A percentile compares a stretch with the other conserved stretches of the same genome.
Evolutionary conservation across 2,113 vertebrate genomes (phyloP).

Genomic region (Sylvilagus bachmani): DNA sequence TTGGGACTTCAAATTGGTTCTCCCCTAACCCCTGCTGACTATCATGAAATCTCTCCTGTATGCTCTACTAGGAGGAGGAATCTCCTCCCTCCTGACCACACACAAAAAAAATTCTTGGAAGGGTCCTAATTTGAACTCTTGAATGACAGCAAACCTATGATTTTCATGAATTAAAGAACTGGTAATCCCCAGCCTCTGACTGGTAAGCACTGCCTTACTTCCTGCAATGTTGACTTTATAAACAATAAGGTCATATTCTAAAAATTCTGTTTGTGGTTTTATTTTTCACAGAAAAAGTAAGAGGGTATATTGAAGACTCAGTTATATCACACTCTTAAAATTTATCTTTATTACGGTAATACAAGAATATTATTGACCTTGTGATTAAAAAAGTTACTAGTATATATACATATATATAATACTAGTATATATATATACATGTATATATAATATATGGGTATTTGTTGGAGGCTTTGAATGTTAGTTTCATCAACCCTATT

Average conservation of each 20-base stretch:
- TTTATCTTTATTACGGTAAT: background rate
- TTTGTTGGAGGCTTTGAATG: background rate
- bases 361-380: background rate
- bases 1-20: background rate
- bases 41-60: background rate
- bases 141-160: slow-evolving; percentile 64
- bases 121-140: slow-evolving; percentile 68
- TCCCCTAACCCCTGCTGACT: background rate
- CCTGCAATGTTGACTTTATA: slow-evolving; percentile 24
- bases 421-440: no score
- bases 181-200: slow-evolving; percentile 45
- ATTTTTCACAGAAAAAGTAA: slow-evolving; percentile 34
- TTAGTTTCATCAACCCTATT: slow-evolving; percentile 6
- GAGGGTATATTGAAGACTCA: background rate
- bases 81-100: slow-evolving; percentile 51
- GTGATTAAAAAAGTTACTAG: background rate
- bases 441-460: background rate
- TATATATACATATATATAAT: no score
- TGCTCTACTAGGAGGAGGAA: background rate
- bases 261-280: slow-evolving; percentile 47
- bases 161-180: slow-evolving; percentile 75
- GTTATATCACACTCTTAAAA: background rate
- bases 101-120: slow-evolving; percentile 47
- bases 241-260: slow-evolving; percentile 47
- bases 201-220: background rate